Evolutionary conservation across 1,140 invertebrate genomes (phyloP).

Genomic region (Drosophila leontia): DNA sequence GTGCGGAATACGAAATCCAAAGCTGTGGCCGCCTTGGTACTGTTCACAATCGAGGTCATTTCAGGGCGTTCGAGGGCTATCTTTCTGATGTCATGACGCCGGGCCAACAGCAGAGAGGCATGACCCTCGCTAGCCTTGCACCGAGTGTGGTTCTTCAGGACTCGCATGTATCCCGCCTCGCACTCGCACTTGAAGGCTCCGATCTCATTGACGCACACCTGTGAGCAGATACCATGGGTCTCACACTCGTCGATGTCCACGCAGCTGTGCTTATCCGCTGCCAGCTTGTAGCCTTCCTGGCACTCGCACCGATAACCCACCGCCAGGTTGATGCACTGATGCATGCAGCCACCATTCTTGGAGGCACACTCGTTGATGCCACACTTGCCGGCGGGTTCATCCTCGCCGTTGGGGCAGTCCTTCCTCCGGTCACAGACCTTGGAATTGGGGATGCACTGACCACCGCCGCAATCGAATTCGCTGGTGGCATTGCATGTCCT

Average conservation of each 20-base stretch:
- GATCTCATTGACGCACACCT: constrained; percentile 95
- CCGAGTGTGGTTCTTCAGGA: constrained; percentile 91
- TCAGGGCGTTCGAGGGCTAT: constrained; percentile 95
- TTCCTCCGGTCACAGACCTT: constrained; percentile 92
- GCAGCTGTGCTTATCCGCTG: constrained; percentile 90
- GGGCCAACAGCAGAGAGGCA: constrained; percentile 92
- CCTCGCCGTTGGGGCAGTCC: constrained; percentile 93
- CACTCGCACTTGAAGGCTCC: constrained; percentile 97
- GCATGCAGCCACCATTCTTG: constrained; percentile 94
- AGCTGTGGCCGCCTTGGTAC: constrained; percentile 93
- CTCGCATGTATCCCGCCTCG: constrained; percentile 92
- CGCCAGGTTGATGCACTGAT: constrained; percentile 91
- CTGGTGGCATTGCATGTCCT: constrained; percentile 89
- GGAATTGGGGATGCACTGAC: constrained; percentile 91
- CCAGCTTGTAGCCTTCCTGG: constrained; percentile 89
- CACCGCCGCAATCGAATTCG: constrained; percentile 92
- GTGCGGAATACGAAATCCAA: constrained; percentile 95
- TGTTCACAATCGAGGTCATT: constrained; percentile 95
- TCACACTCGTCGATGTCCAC: constrained; percentile 97
- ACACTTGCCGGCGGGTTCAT: constrained; percentile 91
- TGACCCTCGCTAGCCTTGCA: constrained; percentile 96
- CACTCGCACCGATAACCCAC: constrained; percentile 93
- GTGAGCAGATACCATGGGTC: constrained; percentile 95
- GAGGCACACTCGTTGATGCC: constrained; percentile 91
- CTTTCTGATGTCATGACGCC: constrained; percentile 94